Evolutionary conservation across 2,113 vertebrate species (phyloP).

Genomic region (Marmota flaviventris): DNA sequence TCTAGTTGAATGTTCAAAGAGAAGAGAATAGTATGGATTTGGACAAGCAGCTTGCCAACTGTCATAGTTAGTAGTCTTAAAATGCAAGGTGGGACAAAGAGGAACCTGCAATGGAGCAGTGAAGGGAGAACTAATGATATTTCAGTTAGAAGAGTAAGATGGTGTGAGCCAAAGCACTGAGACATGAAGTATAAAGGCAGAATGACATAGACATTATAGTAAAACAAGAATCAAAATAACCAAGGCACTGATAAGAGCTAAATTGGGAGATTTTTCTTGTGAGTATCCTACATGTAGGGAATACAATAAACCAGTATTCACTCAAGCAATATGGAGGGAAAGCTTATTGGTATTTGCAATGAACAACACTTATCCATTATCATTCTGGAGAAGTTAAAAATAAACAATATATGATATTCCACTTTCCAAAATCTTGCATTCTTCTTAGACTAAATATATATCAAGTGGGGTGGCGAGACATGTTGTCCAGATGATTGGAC

Average conservation of each 20-base stretch:
- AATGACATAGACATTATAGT: background rate
- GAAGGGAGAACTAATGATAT: background rate
- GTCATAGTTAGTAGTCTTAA: background rate
- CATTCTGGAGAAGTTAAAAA: background rate
- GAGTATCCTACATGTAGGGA: background rate
- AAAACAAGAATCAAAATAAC: background rate
- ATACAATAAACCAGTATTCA: background rate
- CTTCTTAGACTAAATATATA: background rate
- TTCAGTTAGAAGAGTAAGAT: background rate
- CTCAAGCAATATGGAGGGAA: background rate
- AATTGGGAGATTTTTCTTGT: background rate
- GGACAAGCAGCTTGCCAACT: background rate
- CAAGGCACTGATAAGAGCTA: background rate
- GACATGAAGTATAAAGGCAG: background rate
- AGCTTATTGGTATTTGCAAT: background rate
- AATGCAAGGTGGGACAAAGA: background rate
- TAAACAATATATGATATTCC: background rate
- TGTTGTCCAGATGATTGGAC: background rate
- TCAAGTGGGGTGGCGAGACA: background rate
- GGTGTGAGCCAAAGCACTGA: background rate
- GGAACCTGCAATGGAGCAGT: background rate
- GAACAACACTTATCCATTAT: background rate
- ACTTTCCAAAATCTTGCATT: background rate
- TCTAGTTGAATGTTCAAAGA: background rate
- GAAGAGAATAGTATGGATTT: background rate